Evolutionary conservation across 2,113 vertebrate genomes (phyloP), one percentile per base, ranked within the genome.

Genomic region (Pelodiscus sinensis): DNA sequence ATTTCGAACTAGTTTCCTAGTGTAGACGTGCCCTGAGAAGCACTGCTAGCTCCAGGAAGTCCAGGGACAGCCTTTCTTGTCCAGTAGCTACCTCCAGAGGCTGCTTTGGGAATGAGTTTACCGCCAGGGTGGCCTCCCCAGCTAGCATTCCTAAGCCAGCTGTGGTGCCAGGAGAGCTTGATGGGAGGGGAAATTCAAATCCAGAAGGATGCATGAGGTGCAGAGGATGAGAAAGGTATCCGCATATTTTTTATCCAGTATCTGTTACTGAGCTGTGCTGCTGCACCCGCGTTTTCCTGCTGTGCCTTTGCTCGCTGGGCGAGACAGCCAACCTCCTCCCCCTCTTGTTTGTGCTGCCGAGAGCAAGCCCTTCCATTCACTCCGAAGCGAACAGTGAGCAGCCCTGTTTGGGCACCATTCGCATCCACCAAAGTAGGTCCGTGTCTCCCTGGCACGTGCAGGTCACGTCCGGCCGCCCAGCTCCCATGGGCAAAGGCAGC

Each of bases 251-350:
- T 25, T 44, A 44, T 44, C 19, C 22, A 44, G 71, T 8, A 12
- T 13, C 25, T 91, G 29, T 29, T 24, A 22, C 58, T 44, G 60
- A 79, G 82, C 18, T 44, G 31, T 1, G 0, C 79, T 55, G 27
- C 51, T 77, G 62, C 50, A 2, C 75, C 18, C 31, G 27, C 9
- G 1, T 51, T 25, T 27, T 52, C 11, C 4, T 0, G 0, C 56
- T 75, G 81, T 25, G 31, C 65, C 77, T 56, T 73, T 52, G 12
- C 62, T 84, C n/a, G 12, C 22, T 84, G 65, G 52, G 82, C 4
- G 3, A 2, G 29, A 13, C 68, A 38, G 35, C 8, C 21, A 73
- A 38, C 8, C 62, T 65, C 62, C 62, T 44, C 44, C 44, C 44
- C 44, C 44, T 6, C 44, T n/a, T n/a, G n/a, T n/a, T n/a, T n/a